A percentile compares a stretch with the other conserved stretches of the same genome.
Evolutionary conservation across 2,888 invertebrate genomes (phyloP).

Genomic region (Colletes collaris): DNA sequence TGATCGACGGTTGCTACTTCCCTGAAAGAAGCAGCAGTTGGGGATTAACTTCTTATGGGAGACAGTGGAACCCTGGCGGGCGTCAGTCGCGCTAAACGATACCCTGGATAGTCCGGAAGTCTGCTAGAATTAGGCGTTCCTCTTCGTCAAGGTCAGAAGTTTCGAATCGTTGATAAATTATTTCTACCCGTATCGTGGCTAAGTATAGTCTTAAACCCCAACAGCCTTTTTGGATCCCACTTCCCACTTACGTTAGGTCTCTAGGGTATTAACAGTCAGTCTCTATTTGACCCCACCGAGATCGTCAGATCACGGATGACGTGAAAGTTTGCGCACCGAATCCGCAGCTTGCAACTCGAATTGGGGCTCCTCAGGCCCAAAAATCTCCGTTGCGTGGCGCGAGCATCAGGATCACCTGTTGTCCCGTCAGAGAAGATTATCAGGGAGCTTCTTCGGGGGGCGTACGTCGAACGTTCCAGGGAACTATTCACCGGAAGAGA

Average conservation of each 20-base stretch:
- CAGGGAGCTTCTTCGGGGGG: constrained; percentile 27
- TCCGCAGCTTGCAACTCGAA: neutral
- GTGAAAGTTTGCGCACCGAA: neutral
- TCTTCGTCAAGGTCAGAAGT: constrained; percentile 14
- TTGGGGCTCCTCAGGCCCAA: constrained; percentile 7
- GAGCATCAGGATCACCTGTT: constrained; percentile 45
- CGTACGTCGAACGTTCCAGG: constrained; percentile 33
- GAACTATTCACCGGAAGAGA: constrained; percentile 39
- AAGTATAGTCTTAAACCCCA: neutral
- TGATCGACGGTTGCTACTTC: constrained; percentile 29
- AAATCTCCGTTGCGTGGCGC: too few species aligned
- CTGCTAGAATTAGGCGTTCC: constrained; percentile 10
- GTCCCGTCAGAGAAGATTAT: constrained; percentile 23
- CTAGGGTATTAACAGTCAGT: constrained; percentile 1
- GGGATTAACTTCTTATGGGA: constrained; percentile 51
- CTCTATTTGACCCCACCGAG: neutral
- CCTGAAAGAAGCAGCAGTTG: constrained; percentile 26
- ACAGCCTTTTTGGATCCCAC: neutral
- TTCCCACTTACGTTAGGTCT: neutral
- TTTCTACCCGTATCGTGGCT: constrained; percentile 2
- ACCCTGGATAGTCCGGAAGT: constrained; percentile 35
- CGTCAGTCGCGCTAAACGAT: constrained; percentile 25
- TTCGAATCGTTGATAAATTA: constrained; percentile 38
- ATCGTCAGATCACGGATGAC: neutral
- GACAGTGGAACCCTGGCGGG: constrained; percentile 9